phyloP scores from a whole-genome alignment of 1,140 invertebrate species.

The Ladona fulva region DNA sequence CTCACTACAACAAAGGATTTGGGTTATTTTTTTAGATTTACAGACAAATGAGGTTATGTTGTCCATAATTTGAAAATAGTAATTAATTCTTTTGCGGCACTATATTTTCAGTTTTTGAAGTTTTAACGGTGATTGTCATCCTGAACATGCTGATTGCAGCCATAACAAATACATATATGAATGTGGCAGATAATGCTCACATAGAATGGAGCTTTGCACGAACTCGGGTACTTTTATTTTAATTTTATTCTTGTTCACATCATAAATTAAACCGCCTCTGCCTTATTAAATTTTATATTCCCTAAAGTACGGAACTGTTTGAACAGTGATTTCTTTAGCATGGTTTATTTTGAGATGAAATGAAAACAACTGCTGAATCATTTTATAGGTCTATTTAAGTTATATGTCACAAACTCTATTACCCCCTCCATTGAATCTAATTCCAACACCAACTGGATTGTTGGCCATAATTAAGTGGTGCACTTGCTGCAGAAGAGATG shows the following conservation, averaged over 20 bases:
- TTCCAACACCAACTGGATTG: slow-evolving; percentile 36
- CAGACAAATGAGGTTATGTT: too few relatives aligned
- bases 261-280: not conserved
- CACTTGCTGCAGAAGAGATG: not conserved
- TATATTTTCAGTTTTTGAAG: slow-evolving; percentile 44
- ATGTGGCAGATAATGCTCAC: slow-evolving; percentile 48
- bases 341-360: not conserved
- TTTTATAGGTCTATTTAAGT: slow-evolving; percentile 41
- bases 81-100: too few relatives aligned
- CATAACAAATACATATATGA: slow-evolving; percentile 63
- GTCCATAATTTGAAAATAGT: too few relatives aligned
- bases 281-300: not conserved
- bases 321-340: not conserved
- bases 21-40: too few relatives aligned
- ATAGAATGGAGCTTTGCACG: slow-evolving; percentile 50
- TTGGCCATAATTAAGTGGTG: slow-evolving; percentile 35
- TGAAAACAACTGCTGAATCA: not conserved
- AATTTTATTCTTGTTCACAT: not conserved
- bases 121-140: slow-evolving; percentile 61
- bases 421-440: slow-evolving; percentile 47
- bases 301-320: not conserved
- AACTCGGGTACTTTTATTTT: slow-evolving; percentile 36
- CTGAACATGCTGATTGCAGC: slow-evolving; percentile 70
- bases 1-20: too few relatives aligned
- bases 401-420: slow-evolving; percentile 45